A percentile compares a stretch with the other conserved stretches of the same genome.
Evolutionary conservation across 1,140 invertebrate genomes (phyloP).

Genomic region (Brachionus manjavacas): DNA sequence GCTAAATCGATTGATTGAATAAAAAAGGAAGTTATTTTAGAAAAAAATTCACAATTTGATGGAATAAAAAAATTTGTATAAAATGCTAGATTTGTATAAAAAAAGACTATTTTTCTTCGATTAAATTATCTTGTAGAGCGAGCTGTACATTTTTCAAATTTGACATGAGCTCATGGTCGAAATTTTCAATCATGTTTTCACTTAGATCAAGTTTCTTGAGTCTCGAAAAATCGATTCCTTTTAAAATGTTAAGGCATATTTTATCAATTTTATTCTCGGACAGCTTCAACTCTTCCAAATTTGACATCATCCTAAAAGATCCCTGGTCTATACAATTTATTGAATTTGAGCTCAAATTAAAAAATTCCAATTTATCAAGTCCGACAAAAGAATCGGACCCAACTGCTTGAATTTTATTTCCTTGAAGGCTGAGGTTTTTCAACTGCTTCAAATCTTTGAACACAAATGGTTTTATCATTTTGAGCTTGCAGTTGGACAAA

Average conservation of each 20-base stretch:
- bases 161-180: neutral
- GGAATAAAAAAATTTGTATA: neutral
- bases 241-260: neutral
- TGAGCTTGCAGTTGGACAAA: neutral
- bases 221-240: neutral
- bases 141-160: neutral
- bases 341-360: slow-evolving; percentile 17
- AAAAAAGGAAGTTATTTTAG: neutral
- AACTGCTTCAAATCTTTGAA: neutral
- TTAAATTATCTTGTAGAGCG: neutral
- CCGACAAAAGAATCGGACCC: neutral
- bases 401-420: neutral
- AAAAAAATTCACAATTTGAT: neutral
- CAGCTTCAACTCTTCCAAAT: neutral
- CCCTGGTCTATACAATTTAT: neutral
- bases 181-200: slow-evolving; percentile 6
- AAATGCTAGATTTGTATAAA: neutral
- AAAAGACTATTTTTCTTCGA: neutral
- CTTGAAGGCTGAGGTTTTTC: neutral
- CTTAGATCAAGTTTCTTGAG: neutral
- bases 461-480: slow-evolving; percentile 8
- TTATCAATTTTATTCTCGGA: neutral
- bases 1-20: neutral
- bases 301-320: neutral
- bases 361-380: neutral